A percentile compares a stretch with the other conserved stretches of the same genome.
phyloP scores from a whole-genome alignment of 2,888 invertebrate genomes.

The Nematopogon swammerdamellus region DNA sequence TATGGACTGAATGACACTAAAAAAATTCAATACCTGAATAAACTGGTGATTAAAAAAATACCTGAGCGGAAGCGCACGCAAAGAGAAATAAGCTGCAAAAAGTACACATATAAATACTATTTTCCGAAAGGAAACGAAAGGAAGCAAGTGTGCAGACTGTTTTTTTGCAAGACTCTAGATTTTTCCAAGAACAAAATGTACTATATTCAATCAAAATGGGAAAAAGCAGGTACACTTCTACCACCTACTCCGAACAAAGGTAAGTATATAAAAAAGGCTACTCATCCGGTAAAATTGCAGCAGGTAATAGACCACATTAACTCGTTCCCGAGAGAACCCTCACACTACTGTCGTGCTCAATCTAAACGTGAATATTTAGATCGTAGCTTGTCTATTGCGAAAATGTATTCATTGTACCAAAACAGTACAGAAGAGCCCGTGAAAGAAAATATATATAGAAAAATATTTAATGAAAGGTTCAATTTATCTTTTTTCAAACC shows the following conservation, averaged over 20 bases:
- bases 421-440: constrained; percentile 8
- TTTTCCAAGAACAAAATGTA: constrained; percentile 8
- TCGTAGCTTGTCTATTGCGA: constrained; percentile 4
- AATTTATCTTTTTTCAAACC: constrained; percentile 10
- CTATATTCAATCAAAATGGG: constrained; percentile 8
- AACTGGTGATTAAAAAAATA: background rate
- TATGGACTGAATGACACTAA: no score
- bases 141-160: constrained; percentile 8
- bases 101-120: constrained; percentile 6
- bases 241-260: constrained; percentile 3
- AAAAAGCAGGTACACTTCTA: constrained; percentile 4
- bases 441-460: constrained; percentile 10
- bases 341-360: constrained; percentile 6
- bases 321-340: constrained; percentile 9
- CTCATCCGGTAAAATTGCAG: constrained; percentile 7
- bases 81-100: constrained; percentile 2
- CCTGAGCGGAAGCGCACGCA: constrained; percentile 1
- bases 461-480: constrained; percentile 9
- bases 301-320: constrained; percentile 10
- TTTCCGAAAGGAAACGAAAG: constrained; percentile 4
- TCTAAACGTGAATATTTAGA: constrained; percentile 9
- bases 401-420: constrained; percentile 10
- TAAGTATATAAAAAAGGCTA: constrained; percentile 6
- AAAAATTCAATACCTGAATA: no score
- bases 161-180: constrained; percentile 8